Evolutionary conservation across 2,113 vertebrate species (phyloP).

Genomic region (Pomatorhinus ruficollis): DNA sequence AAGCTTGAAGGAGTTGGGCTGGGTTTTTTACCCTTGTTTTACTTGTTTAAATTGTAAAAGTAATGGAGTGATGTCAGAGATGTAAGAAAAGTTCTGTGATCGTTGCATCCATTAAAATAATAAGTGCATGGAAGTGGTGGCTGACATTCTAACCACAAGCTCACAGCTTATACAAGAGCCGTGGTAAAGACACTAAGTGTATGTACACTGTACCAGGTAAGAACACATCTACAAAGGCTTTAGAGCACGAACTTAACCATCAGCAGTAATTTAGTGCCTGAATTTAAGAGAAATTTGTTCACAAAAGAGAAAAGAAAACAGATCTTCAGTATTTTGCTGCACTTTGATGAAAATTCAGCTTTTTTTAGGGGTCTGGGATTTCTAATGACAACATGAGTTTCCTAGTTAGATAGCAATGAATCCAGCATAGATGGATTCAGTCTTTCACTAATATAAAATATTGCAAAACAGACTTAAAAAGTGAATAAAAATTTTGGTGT

Average conservation of each 20-base stretch:
- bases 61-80: not conserved
- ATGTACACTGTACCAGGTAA: not conserved
- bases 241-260: not conserved
- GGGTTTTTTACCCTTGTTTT: not conserved
- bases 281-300: not conserved
- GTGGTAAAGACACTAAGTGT: not conserved
- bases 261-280: not conserved
- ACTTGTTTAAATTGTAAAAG: not conserved
- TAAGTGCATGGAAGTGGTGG: not conserved
- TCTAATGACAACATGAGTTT: not conserved
- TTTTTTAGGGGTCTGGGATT: not conserved
- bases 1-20: not conserved
- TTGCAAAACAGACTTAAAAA: not conserved
- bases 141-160: not conserved
- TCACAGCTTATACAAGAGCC: not conserved
- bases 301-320: not conserved
- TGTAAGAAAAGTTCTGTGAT: not conserved
- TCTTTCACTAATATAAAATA: not conserved
- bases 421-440: not conserved
- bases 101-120: not conserved
- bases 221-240: not conserved
- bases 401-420: not conserved
- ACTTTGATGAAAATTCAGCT: not conserved
- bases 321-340: not conserved
- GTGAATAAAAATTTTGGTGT: not conserved